Base-by-base conservation (phyloP, 2,888 invertebrate genomes). In the Thyatira batis region DNA sequence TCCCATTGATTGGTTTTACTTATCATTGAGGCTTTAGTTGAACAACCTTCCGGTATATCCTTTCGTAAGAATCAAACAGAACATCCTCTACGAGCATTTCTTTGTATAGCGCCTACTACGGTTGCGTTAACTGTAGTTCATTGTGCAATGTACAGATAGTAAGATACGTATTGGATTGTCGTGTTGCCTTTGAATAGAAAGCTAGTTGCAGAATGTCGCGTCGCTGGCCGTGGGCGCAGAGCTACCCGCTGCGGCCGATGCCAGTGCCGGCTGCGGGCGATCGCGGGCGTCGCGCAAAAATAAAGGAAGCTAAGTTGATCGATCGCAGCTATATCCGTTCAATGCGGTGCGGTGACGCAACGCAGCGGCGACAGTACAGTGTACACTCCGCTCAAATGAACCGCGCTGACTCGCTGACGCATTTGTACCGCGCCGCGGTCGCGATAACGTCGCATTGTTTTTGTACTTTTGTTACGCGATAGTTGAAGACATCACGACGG, bases 251-350 rank as follows among this genome's bases (percentile, higher is more conserved):
- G 39, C 45, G 54, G 45, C 56, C 63, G 58, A 66, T 60, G 61
- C 52, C 30, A 2, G 39, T 11, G 13, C 33, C 39, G 39, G 39
- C 17, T 39, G 39, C 39, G 13, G 39, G 17, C 17, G 39, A 39
- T 39, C 60, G 53, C 62, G 67, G 61, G 53, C 62, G 67, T 68
- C 71, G 70, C 64, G 69, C 77, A 75, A 79, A 84, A 84, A 81
- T 80, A 84, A 83, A 82, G 79, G 78, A 80, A 73, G 60, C 65
- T 57, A 66, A 69, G 67, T 65, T 77, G 82, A 85, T 84, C 84
- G 83, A 86, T 85, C 78, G 80, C 66, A 60, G 73, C 82, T 84
- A 83, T 85, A 85, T 82, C 84, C 76, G 84, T 78, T 71, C 76
- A 68, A 73, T 70, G 70, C 69, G 77, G 64, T 82, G 82, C 69